Evolutionary conservation across 2,113 vertebrate species (phyloP).

Genomic region (Perca fluviatilis): DNA sequence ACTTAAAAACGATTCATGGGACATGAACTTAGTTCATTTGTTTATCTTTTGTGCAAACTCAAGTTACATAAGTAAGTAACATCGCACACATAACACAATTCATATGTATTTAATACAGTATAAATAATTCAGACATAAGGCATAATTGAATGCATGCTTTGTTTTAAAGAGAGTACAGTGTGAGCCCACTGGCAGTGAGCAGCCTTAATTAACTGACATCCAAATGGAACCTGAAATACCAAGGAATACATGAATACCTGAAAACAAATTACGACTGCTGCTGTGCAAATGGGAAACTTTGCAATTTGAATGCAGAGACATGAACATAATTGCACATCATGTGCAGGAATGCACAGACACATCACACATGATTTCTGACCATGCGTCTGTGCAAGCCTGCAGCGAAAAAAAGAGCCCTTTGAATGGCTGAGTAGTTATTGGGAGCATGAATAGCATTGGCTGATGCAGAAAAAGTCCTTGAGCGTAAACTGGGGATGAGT

Average conservation of each 20-base stretch:
- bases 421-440: conserved; percentile 37
- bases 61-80: background rate
- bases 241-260: conserved; percentile 26
- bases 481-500: conserved; percentile 28
- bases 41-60: background rate
- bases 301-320: conserved; percentile 34
- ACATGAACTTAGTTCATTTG: background rate
- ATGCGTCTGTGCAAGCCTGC: conserved; percentile 41
- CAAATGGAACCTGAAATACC: conserved; percentile 3
- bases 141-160: conserved; percentile 5
- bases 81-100: background rate
- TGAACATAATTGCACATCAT: conserved; percentile 41
- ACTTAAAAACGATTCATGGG: background rate
- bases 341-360: background rate
- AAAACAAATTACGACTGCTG: conserved; percentile 18
- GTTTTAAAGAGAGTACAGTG: conserved; percentile 8
- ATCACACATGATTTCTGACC: conserved; percentile 19
- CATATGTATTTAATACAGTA: background rate
- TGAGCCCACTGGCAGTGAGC: background rate
- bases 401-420: conserved; percentile 27
- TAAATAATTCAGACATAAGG: background rate
- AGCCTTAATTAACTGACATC: conserved; percentile 7
- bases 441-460: conserved; percentile 30
- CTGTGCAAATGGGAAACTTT: conserved; percentile 21
- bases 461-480: conserved; percentile 38